Conservation (phyloP, 2,797 vertebrate species). For the Natrix natrix region DNA sequence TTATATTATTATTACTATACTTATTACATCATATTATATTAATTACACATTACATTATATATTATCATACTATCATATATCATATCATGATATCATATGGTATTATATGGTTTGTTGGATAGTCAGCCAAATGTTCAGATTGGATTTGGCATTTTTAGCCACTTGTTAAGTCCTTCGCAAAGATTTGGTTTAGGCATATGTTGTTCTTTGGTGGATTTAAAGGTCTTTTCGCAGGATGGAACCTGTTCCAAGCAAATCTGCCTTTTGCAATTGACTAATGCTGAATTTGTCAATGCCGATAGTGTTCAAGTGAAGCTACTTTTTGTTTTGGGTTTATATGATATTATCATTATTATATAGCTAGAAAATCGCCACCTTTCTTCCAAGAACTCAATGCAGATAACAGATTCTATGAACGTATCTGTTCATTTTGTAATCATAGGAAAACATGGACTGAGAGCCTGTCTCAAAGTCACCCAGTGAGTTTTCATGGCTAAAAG, state of each 20-base stretch:
- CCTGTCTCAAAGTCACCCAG: background rate
- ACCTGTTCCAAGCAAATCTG: background rate
- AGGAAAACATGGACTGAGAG: background rate
- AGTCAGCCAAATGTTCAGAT: background rate
- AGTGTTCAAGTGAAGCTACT: background rate
- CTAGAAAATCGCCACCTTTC: background rate
- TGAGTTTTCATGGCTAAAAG: background rate
- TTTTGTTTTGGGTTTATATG: background rate
- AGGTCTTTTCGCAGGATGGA: background rate
- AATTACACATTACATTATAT: background rate
- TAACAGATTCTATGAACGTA: background rate
- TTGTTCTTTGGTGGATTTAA: background rate
- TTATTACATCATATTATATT: background rate
- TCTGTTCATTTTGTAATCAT: background rate
- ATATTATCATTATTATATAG: background rate
- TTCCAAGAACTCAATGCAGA: background rate
- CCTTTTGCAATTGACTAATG: background rate
- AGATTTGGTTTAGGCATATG: too few species aligned
- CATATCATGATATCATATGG: background rate
- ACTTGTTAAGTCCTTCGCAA: background rate
- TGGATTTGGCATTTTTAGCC: background rate
- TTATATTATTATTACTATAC: background rate
- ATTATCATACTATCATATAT: background rate
- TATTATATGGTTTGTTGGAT: background rate
- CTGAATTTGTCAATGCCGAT: background rate